These are phyloP conservation scores for Aurelia sp. DNA, from an alignment of 30 jellyfish, hydroid and myxozoan genomes.

Conservation along the genomic window DNA sequence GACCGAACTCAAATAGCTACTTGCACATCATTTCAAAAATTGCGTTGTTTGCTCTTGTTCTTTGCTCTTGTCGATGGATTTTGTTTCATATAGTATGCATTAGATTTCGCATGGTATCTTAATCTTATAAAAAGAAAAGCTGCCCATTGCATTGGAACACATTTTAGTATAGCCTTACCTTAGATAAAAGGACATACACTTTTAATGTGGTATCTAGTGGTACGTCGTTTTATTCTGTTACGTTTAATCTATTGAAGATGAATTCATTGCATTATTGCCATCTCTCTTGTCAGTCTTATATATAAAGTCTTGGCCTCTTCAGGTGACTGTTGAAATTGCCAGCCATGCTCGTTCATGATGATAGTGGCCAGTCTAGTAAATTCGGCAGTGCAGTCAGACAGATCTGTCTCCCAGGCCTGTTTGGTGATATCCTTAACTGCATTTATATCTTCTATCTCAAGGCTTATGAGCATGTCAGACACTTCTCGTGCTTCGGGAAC, in stretches of 20 bases:
- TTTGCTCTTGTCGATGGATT: no score
- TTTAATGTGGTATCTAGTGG: background rate
- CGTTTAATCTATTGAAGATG: background rate
- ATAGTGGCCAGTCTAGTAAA: background rate
- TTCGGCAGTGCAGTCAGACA: background rate
- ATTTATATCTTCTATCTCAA: background rate
- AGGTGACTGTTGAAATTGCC: background rate
- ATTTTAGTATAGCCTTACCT: background rate
- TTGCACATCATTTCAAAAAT: no score
- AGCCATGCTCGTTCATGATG: constrained; percentile 1
- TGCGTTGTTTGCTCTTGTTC: no score
- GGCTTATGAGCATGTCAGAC: background rate
- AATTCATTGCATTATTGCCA: background rate
- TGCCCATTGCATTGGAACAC: background rate
- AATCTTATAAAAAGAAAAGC: no score
- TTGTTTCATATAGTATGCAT: no score
- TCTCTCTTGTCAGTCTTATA: constrained; percentile 5
- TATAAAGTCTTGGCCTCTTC: background rate
- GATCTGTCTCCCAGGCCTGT: background rate
- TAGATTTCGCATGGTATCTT: no score
- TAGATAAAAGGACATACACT: background rate
- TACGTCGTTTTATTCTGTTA: constrained; percentile 1
- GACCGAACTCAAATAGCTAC: no score
- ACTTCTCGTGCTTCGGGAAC: background rate
- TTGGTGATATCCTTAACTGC: background rate